Base-by-base conservation (phyloP, 2,113 vertebrate genomes). In the Antigone vipio region DNA sequence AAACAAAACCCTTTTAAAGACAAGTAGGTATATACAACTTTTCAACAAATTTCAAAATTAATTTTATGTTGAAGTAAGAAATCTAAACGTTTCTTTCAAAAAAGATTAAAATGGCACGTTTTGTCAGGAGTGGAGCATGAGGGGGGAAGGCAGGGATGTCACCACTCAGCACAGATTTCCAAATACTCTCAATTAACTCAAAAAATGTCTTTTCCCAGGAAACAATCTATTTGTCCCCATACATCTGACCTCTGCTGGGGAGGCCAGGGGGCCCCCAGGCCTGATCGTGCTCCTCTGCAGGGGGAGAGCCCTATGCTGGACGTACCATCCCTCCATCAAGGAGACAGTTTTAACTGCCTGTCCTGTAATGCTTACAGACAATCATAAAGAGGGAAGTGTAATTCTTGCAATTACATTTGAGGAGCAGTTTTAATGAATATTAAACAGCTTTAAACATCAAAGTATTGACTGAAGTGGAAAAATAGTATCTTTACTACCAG, bases 371-470 rank as follows among this genome's bases (percentile, higher is more conserved):
- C 92, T 97, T 95, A 92, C 78, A 93, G 95, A 94, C 91, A 91
- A 85, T 92, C 96, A 96, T 95, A 97, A 97, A 98, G 97, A 91
- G 2, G 18, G 77, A 86, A 95, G 72, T 71, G 78, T 97, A 98
- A 97, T 98, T 94, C 95, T 95, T 94, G 95, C 92, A 97, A 96
- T 98, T 97, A 98, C 95, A 95, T 88, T 94, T 89, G 56, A 97
- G 94, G 93, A 97, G 55, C 35, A 26, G 85, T 90, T 96, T 97
- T 98, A 98, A 98, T 97, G 93, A 97, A 97, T 98, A 98, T 97
- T 98, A 98, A 98, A 97, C 94, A 97, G 90, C 91, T 98, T 95
- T 96, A 97, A 98, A 98, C 98, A 97, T 98, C 97, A 98, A 98
- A 98, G 98, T 96, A 96, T 95, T 93, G 97, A 97, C 92, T 94